These are phyloP conservation scores for Calcarius lapponicus DNA, from an alignment of 2,797 vertebrate genomes.

Conservation along the genomic window DNA sequence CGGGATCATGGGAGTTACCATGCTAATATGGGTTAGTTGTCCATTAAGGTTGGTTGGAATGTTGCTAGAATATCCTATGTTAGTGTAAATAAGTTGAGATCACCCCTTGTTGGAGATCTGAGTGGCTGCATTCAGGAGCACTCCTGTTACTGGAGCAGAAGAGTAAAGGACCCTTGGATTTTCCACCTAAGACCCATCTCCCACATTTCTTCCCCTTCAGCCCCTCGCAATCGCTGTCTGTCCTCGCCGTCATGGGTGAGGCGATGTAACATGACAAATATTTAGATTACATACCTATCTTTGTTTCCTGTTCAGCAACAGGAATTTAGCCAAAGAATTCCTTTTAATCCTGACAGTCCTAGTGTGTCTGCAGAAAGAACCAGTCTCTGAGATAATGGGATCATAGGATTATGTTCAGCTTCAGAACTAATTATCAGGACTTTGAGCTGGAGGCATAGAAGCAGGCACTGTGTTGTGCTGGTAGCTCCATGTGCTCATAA, in stretches of 20 bases:
- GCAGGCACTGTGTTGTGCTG: background rate
- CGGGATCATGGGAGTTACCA: background rate
- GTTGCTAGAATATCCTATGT: background rate
- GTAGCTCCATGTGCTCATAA: background rate
- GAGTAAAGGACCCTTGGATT: background rate
- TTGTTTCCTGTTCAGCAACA: background rate
- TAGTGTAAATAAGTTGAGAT: background rate
- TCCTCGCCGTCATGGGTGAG: accelerated
- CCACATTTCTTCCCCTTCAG: accelerated
- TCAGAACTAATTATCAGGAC: background rate
- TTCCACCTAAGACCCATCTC: background rate
- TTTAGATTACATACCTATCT: background rate
- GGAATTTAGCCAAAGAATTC: background rate
- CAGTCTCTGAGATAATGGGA: background rate
- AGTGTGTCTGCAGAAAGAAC: background rate
- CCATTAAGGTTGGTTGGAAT: background rate
- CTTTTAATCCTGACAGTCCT: background rate
- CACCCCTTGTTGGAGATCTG: background rate
- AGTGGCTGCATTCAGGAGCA: background rate
- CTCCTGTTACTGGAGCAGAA: background rate
- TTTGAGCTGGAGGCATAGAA: background rate
- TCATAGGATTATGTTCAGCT: background rate
- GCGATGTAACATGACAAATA: accelerated
- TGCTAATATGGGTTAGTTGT: background rate
- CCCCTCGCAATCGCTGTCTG: accelerated